phyloP scores from a whole-genome alignment of 2,888 invertebrate species.

The Drosophila borealis region DNA sequence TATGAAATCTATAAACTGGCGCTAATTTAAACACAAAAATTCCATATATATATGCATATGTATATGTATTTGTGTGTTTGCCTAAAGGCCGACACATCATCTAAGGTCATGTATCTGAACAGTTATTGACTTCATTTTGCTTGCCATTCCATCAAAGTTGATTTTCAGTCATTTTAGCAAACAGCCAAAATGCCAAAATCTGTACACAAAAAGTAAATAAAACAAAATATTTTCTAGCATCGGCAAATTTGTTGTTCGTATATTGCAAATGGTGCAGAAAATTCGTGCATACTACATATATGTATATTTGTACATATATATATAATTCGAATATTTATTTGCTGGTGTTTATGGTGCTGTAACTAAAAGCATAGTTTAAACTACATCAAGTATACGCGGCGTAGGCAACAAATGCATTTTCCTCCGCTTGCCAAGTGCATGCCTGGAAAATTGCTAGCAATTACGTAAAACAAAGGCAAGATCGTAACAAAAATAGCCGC shows the following conservation, averaged over 20 bases:
- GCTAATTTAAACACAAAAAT: constrained; percentile 64
- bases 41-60: constrained; percentile 28
- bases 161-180: constrained; percentile 68
- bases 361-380: constrained; percentile 59
- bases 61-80: constrained; percentile 7
- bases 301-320: constrained; percentile 28
- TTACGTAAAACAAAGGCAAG: constrained; percentile 26
- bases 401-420: constrained; percentile 61
- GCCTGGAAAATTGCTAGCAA: constrained; percentile 27
- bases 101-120: constrained; percentile 51
- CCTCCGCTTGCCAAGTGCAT: constrained; percentile 20
- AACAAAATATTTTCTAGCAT: constrained; percentile 1
- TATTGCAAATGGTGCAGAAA: constrained; percentile 59
- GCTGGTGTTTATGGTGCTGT: constrained; percentile 38
- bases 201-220: constrained; percentile 18
- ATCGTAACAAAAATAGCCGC: constrained; percentile 18
- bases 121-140: constrained; percentile 73
- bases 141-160: constrained; percentile 56
- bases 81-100: constrained; percentile 33
- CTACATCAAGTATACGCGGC: constrained; percentile 58
- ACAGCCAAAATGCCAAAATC: constrained; percentile 44
- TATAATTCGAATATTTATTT: constrained; percentile 45
- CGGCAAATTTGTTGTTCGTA: constrained; percentile 39
- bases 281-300: constrained; percentile 14
- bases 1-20: constrained; percentile 42